These are phyloP conservation scores for Teleiodes luculella DNA, from an alignment of 2,888 invertebrate species.

Conservation along the genomic window DNA sequence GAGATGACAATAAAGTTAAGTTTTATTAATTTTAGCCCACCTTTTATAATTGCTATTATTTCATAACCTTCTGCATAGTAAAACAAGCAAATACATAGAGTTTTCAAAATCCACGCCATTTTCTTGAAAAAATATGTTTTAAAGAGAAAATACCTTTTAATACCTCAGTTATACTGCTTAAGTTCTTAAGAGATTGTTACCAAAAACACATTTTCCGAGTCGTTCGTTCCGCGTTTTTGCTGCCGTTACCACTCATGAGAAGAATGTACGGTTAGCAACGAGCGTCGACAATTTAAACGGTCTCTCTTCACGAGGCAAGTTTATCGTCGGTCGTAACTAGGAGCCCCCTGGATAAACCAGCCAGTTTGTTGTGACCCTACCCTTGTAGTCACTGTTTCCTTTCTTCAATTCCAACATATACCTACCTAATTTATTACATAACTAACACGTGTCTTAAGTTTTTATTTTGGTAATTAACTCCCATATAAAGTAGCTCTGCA, in stretches of 20 bases:
- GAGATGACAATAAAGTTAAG: no score
- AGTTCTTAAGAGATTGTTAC: conserved; percentile 5
- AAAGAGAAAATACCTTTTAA: not conserved
- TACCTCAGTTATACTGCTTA: not conserved
- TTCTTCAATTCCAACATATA: not conserved
- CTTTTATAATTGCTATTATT: no score
- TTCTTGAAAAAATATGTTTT: not conserved
- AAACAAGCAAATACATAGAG: no score
- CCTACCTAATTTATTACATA: no score
- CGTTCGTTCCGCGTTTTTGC: conserved; percentile 32
- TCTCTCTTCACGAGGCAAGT: conserved; percentile 70
- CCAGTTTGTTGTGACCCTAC: conserved; percentile 45
- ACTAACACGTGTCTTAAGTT: no score
- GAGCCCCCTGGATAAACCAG: conserved; percentile 44
- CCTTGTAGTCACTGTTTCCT: not conserved
- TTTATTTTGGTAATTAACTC: no score
- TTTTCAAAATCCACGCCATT: no score
- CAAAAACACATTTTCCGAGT: conserved; percentile 11
- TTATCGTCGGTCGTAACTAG: conserved; percentile 72
- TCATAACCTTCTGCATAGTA: no score
- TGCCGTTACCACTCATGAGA: conserved; percentile 48
- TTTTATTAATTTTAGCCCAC: no score
- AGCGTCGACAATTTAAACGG: conserved; percentile 73
- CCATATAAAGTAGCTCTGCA: no score
- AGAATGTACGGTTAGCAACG: conserved; percentile 70